These are phyloP conservation scores for Pedionomus torquatus DNA, from an alignment of 2,113 vertebrate species.

Conservation along the genomic window DNA sequence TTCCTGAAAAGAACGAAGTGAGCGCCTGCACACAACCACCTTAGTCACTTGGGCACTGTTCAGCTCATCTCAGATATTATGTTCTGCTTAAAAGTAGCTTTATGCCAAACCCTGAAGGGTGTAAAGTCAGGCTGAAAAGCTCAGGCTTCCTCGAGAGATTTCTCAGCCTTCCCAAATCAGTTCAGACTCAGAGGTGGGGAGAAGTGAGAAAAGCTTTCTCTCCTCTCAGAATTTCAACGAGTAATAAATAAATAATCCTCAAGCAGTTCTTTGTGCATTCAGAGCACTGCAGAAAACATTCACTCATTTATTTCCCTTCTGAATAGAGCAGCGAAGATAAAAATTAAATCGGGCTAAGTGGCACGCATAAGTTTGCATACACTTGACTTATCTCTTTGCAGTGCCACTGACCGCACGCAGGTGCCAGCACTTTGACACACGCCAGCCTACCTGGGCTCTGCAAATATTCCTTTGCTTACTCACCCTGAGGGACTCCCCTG, in stretches of 20 bases:
- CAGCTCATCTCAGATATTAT: constrained; percentile 31
- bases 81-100: constrained; percentile 14
- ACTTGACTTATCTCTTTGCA: background rate
- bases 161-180: background rate
- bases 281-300: background rate
- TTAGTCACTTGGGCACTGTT: background rate
- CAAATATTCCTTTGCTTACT: background rate
- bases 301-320: background rate
- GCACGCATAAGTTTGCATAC: background rate
- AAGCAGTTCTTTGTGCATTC: background rate
- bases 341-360: constrained; percentile 24
- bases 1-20: background rate
- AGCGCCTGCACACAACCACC: background rate
- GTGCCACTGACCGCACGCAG: background rate
- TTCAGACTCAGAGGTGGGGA: background rate
- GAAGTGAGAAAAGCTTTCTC: background rate
- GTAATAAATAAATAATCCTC: constrained; percentile 57
- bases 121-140: constrained; percentile 29
- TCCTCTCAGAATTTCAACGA: constrained; percentile 13
- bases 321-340: background rate
- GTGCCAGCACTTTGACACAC: background rate
- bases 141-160: constrained; percentile 4
- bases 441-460: background rate
- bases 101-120: constrained; percentile 25
- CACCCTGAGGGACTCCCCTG: background rate